Base-by-base conservation (phyloP, 2,113 vertebrate genomes). In the Sterrhoptilus dennistouni region DNA sequence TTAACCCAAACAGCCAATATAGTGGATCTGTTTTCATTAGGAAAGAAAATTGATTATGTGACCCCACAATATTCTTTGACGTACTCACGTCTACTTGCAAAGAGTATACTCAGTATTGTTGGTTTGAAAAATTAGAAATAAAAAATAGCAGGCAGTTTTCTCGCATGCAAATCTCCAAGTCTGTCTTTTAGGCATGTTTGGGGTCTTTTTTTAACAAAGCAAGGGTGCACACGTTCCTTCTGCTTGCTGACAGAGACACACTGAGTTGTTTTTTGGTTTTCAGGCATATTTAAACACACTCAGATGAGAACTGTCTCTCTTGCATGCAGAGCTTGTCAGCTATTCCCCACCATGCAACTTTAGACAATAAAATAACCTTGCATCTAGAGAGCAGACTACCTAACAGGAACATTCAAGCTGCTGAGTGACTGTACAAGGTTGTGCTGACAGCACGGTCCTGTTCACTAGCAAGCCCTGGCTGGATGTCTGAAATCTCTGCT, bases 361-460 rank as follows among this genome's bases (percentile, higher is more conserved):
- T 5, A 57, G n/a, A 44, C 20, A 22, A 24, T 50, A 44, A 50
- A 69, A 60, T 24, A n/a, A 8, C 20, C 14, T n/a, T 66, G 9
- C 4, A 35, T 47, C 17, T 22, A 29, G 45, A 15, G 10, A 50
- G 23, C 25, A 84, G 25, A 40, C 20, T 60, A 33, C 20, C 2
- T 6, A 65, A 20, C 13, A 70, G 33, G 35, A 25, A 7, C 24
- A 15, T 20, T 49, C 5, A 15, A 10, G 29, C 25, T 54, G 4
- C 14, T 52, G 18, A 78, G 18, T 7, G 38, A 52, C 52, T 33
- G 5, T 11, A 52, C n/a, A 19, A 69, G 27, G 21, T 5, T 6
- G 1, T 44, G 38, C 36, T 60, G 52, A 19, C 21, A 65, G 27
- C n/a, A 54, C 0, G 0, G 53, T 27, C 21, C 3, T 5, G 3